Evolutionary conservation across 2,888 invertebrate species (phyloP), one percentile per base, ranked within the genome.

Genomic region (Lasioglossum pauxillum): DNA sequence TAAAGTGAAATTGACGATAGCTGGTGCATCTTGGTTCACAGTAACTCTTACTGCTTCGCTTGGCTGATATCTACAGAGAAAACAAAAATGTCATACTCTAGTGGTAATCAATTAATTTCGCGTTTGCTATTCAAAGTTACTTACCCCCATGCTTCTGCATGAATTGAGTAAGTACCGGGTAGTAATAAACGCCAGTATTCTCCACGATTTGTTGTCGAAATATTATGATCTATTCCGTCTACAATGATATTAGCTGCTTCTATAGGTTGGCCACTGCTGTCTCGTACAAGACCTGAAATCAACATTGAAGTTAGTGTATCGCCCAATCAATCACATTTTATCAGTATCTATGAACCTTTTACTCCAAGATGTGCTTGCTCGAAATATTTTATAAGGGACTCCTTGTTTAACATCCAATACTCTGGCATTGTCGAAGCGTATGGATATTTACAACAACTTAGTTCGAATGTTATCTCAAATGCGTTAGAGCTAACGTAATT

Each of bases 371-470:
- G 97, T 0, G 96, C 96, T 93, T 98, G 97, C 94, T 98, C 98
- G 89, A 99, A 97, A 93, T 97, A 99, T 2, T 97, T 96, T 14
- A 99, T 93, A 80, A 99, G 95, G 0, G 99, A 96, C 90, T 97
- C 98, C 94, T 98, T 97, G 95, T 99, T 99, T 88, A 97, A 96
- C 4, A 95, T 94, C 99, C 99, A 99, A 95, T 98, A 98, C 4
- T 95, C 94, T 0, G 97, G 96, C 92, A 99, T 95, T n/a, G 96
- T 96, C 0, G 95, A 95, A 0, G 98, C 97, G 0, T 93, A 87
- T 0, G 99, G 99, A 95, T 97, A 99, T 95, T 99, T 99, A 96
- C 98, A 98, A 96, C 99, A 99, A 71, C 98, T 98, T 92, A 99
- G 95, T 95, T 99, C 99, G 92, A 99, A 97, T 0, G 99, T 99